phyloP scores from a whole-genome alignment of 2,888 invertebrate species.

The Heliconius cydno region DNA sequence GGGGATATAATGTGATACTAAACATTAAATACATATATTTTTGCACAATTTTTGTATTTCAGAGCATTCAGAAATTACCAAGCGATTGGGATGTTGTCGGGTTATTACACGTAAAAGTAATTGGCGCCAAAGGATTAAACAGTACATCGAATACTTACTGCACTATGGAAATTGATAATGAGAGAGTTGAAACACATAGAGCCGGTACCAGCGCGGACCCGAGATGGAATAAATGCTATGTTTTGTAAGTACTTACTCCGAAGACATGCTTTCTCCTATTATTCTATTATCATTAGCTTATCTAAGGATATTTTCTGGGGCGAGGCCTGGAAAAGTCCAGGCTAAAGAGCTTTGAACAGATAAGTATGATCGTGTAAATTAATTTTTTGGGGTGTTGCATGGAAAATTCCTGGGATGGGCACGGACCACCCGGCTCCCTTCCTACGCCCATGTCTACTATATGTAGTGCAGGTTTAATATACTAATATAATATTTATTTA shows the following conservation, averaged over 20 bases:
- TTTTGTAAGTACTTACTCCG: slow-evolving; percentile 64
- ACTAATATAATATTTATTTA: not conserved
- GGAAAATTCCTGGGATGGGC: no score
- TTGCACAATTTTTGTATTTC: slow-evolving; percentile 37
- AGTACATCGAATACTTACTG: slow-evolving; percentile 69
- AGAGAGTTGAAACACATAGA: slow-evolving; percentile 67
- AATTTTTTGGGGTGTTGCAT: accelerated
- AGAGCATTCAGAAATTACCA: slow-evolving; percentile 60
- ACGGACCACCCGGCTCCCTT: no score
- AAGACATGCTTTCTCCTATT: not conserved
- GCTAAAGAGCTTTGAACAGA: no score
- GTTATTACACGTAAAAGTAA: slow-evolving; percentile 66
- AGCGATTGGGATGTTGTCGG: slow-evolving; percentile 64
- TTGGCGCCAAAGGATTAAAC: slow-evolving; percentile 65
- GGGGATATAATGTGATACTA: not conserved
- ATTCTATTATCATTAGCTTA: no score
- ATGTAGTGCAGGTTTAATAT: not conserved
- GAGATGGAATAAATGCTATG: slow-evolving; percentile 69
- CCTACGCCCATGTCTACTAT: no score
- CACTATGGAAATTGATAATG: slow-evolving; percentile 71
- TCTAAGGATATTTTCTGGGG: no score
- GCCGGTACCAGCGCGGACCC: slow-evolving; percentile 58
- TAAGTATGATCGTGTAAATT: no score
- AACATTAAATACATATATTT: not conserved
- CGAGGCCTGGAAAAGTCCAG: no score